Evolutionary conservation across 2,888 invertebrate genomes (phyloP).

Genomic region (Phyllotreta cruciferae): DNA sequence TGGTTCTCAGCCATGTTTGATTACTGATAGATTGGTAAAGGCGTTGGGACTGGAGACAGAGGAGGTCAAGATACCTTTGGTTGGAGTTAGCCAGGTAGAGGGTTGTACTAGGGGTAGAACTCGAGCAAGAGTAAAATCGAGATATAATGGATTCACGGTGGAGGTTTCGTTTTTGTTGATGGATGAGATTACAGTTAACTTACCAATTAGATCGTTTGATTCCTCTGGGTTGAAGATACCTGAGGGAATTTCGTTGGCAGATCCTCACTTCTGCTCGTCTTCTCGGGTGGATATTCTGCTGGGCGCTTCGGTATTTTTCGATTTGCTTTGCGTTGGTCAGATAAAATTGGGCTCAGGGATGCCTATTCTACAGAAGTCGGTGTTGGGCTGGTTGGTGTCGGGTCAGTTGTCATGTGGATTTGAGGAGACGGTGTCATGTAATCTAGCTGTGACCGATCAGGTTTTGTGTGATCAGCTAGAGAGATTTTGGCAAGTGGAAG

Average conservation of each 20-base stretch:
- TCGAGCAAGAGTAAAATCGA: background rate
- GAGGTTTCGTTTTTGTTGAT: background rate
- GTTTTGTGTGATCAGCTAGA: conserved; percentile 14
- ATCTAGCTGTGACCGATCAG: no score
- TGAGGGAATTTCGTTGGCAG: conserved; percentile 17
- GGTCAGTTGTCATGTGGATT: background rate
- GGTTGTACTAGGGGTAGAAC: no score
- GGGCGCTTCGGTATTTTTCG: conserved; percentile 28
- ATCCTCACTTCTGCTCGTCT: conserved; percentile 14
- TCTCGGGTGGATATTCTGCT: conserved; percentile 27
- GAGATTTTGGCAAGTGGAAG: conserved; percentile 33
- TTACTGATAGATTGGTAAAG: no score
- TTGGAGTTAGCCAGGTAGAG: no score
- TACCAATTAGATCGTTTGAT: background rate
- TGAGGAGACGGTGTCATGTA: no score
- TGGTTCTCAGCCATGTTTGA: no score
- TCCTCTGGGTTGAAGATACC: conserved; percentile 11
- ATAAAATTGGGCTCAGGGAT: conserved; percentile 5
- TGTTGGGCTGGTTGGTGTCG: background rate
- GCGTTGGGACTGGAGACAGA: no score
- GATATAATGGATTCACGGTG: background rate
- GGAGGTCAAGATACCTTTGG: no score
- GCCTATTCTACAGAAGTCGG: conserved; percentile 2
- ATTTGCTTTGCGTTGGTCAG: conserved; percentile 21
- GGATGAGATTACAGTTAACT: conserved; percentile 4